These are phyloP conservation scores for Drosophila ogumai DNA, from an alignment of 1,140 invertebrate genomes.

Conservation along the genomic window DNA sequence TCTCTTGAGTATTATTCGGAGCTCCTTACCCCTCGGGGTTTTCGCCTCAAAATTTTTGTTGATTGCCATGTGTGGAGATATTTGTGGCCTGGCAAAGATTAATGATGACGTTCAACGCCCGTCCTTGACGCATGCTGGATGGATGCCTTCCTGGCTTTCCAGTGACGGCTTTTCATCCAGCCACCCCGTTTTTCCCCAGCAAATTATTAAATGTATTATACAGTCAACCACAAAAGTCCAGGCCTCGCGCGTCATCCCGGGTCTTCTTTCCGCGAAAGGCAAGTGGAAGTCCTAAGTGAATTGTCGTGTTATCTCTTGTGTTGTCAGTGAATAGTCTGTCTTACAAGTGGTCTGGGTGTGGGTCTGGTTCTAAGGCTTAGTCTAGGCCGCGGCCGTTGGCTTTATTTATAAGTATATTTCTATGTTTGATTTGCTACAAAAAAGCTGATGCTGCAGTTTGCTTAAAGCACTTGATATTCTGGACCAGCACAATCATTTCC, in stretches of 20 bases:
- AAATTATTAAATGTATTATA: conserved; percentile 77
- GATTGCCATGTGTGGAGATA: conserved; percentile 26
- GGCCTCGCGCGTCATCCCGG: conserved; percentile 18
- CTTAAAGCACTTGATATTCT: conserved; percentile 21
- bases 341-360: conserved; percentile 2
- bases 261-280: conserved; percentile 16
- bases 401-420: conserved; percentile 6
- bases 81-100: conserved; percentile 49
- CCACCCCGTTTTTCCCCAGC: not conserved
- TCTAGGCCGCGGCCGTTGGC: not conserved
- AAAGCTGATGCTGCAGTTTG: conserved; percentile 2
- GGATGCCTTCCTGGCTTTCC: conserved; percentile 8
- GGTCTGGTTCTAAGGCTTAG: not conserved
- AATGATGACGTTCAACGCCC: conserved; percentile 54
- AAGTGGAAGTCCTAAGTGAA: conserved; percentile 30
- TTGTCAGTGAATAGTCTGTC: conserved; percentile 23
- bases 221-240: conserved; percentile 24
- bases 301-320: conserved; percentile 22
- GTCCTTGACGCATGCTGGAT: conserved; percentile 29
- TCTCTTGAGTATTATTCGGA: not conserved
- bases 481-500: conserved; percentile 25
- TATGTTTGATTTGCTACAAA: not conserved
- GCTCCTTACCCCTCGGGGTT: not conserved
- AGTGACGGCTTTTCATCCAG: conserved; percentile 11
- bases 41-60: conserved; percentile 7